Conservation (phyloP, 2,888 invertebrate species). For the Temnothorax ravouxi region DNA sequence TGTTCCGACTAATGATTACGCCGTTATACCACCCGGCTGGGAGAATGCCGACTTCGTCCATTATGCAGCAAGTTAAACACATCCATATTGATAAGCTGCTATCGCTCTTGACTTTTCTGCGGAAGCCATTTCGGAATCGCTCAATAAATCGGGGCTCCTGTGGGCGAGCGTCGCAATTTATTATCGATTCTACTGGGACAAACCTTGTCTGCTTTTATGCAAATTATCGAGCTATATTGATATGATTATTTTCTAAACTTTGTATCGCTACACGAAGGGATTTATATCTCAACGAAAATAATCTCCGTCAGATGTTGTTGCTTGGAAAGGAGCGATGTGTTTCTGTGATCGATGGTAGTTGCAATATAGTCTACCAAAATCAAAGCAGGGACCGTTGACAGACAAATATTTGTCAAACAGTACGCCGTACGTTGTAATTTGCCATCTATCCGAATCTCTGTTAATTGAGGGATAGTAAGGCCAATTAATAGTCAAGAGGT, state of each 20-base stretch:
- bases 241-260: conserved; percentile 43
- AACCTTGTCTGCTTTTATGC: conserved; percentile 20
- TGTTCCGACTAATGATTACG: conserved; percentile 75
- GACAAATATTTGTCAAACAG: conserved; percentile 75
- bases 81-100: conserved; percentile 80
- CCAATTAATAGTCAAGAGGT: conserved; percentile 72
- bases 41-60: conserved; percentile 71
- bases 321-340: background rate
- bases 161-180: conserved; percentile 20
- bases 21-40: conserved; percentile 61
- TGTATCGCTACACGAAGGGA: no score
- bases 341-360: conserved; percentile 1
- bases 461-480: conserved; percentile 69
- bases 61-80: conserved; percentile 80
- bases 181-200: conserved; percentile 50
- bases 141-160: conserved; percentile 53
- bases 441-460: conserved; percentile 64
- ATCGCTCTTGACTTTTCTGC: conserved; percentile 56
- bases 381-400: conserved; percentile 68
- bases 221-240: conserved; percentile 19
- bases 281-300: background rate
- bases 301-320: background rate
- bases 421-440: conserved; percentile 68
- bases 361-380: conserved; percentile 48
- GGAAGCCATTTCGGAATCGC: conserved; percentile 54